Percentiles rank a stretch among this genome's conserved stretches.
Conservation (phyloP, 2,113 vertebrate genomes). For the Sphaerodactylus townsendi region DNA sequence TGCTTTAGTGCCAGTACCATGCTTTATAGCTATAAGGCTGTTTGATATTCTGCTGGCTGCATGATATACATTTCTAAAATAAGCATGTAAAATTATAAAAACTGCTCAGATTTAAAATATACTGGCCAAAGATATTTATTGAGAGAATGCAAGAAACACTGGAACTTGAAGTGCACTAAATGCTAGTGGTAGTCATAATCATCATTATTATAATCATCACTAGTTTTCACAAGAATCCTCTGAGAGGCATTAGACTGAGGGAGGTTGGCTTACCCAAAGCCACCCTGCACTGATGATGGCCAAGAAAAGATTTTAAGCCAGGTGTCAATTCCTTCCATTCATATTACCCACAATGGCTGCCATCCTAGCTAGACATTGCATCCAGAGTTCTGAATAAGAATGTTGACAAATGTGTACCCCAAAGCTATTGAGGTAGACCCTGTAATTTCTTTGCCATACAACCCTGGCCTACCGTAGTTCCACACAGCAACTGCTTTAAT, state of each 20-base stretch:
- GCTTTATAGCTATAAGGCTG: too few species aligned
- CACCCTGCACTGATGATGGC: neutral
- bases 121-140: neutral
- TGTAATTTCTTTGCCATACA: neutral
- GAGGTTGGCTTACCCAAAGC: neutral
- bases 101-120: neutral
- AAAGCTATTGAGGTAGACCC: neutral
- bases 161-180: neutral
- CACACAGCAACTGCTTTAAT: neutral
- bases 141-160: neutral
- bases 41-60: too few species aligned
- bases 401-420: neutral
- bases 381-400: neutral
- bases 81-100: neutral
- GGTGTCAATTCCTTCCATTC: neutral
- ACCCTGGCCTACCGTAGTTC: neutral
- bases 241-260: neutral
- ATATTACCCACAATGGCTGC: neutral
- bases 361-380: neutral
- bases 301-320: neutral
- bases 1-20: too few species aligned
- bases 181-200: neutral
- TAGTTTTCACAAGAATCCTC: neutral
- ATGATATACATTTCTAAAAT: too few species aligned
- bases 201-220: neutral